Percentiles rank a stretch among this genome's conserved stretches.
Evolutionary conservation across 92 coral and sea anemone species (phyloP).

Genomic region (Parazoanthus atlanticus): DNA sequence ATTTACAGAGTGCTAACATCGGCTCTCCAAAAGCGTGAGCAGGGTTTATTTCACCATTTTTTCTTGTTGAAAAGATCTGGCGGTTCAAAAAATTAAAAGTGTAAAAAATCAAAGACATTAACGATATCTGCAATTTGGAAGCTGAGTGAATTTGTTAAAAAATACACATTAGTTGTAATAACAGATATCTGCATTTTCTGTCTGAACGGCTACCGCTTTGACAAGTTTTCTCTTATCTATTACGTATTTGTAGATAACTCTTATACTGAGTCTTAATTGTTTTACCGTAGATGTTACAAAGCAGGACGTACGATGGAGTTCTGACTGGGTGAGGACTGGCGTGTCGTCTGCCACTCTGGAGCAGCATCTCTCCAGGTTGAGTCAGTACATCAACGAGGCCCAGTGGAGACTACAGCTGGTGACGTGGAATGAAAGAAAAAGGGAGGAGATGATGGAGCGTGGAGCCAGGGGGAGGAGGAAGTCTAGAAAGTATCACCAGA

Average conservation of each 20-base stretch:
- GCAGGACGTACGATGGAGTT: slow-evolving; percentile 46
- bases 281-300: slow-evolving; percentile 4
- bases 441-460: slow-evolving; percentile 40
- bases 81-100: no score
- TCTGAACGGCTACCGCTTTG: no score
- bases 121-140: no score
- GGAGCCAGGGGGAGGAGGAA: slow-evolving; percentile 45
- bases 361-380: slow-evolving; percentile 89
- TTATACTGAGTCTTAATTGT: neutral
- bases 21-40: no score
- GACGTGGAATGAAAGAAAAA: slow-evolving; percentile 70
- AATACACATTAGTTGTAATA: no score
- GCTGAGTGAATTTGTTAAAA: no score
- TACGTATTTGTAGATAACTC: neutral
- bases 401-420: slow-evolving; percentile 98
- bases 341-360: slow-evolving; percentile 71
- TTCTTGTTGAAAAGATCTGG: no score
- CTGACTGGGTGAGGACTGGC: slow-evolving; percentile 81
- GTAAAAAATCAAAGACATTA: no score
- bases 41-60: no score
- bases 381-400: slow-evolving; percentile 95
- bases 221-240: neutral
- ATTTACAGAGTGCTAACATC: no score
- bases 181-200: no score
- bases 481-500: slow-evolving; percentile 56